Base-by-base conservation (phyloP, 2,797 vertebrate genomes). In the Mormyrus proboscirostris region DNA sequence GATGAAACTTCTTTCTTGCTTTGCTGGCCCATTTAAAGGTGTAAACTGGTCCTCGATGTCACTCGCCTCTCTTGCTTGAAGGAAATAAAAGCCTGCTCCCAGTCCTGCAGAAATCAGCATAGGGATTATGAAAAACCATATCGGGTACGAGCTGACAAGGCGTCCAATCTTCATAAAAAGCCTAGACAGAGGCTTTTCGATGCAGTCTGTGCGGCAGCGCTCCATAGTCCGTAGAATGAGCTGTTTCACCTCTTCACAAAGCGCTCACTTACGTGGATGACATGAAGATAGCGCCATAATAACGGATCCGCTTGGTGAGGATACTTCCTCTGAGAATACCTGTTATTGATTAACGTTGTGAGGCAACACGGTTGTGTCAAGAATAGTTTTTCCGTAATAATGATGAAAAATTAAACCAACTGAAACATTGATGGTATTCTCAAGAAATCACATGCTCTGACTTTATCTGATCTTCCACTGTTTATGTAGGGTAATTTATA, bases 11-110 rank as follows among this genome's bases (percentile, higher is more conserved):
- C 94, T 92, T 83, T 96, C 95, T 0, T 12, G 41, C 89, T 96
- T 96, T 89, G 95, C 95, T 0, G 91, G 94, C 0, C 95, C 94
- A 14, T 86, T 0, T 0, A 89, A n/a, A 0, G 94, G 95, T 1
- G 94, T 95, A 91, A 95, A 95, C 88, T 95, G 94, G 0, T 49
- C 90, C 90, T 95, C 94, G 3, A 95, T 91, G 87, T 94, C 89
- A 59, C 94, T 92, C 0, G 90, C 88, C 19, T 90, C 8, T 0
- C 65, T 89, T 3, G 25, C 10, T 1, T 82, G 88, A 25, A 95
- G 76, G 89, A 90, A 90, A 0, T 85, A 0, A 19, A 95, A 94
- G 4, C 95, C 95, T 0, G 83, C 82, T 69, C 94, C 91, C 25
- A 96, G 91, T 0, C 22, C 76, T 2, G 19, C 92, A 53, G 94